phyloP scores from a whole-genome alignment of 2,797 vertebrate species.

The Champsocephalus esox region DNA sequence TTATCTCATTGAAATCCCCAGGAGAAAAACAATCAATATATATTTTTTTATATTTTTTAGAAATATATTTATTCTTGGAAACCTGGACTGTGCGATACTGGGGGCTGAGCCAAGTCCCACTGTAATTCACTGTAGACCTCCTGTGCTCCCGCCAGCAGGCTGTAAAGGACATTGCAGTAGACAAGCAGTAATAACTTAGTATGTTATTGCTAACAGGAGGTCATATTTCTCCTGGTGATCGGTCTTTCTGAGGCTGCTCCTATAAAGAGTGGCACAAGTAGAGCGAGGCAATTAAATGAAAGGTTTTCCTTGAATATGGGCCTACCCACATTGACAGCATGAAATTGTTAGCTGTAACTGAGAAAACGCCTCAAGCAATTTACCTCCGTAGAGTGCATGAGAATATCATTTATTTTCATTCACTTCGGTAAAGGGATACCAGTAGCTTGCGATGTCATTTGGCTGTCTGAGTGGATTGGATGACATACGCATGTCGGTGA shows the following conservation, averaged over 20 bases:
- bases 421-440: constrained; percentile 54
- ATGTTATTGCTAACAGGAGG: constrained; percentile 55
- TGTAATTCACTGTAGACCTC: constrained; percentile 27
- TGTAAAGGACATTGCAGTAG: constrained; percentile 41
- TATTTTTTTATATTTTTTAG: constrained; percentile 6
- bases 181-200: constrained; percentile 56
- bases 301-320: constrained; percentile 62
- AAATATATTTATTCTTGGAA: constrained; percentile 41
- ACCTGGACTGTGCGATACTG: constrained; percentile 10
- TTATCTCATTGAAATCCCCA: neutral
- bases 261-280: constrained; percentile 46
- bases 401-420: constrained; percentile 57
- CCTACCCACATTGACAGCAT: constrained; percentile 66
- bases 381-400: constrained; percentile 43
- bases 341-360: constrained; percentile 67
- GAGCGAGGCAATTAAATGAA: constrained; percentile 55
- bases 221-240: constrained; percentile 65
- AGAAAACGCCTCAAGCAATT: constrained; percentile 56
- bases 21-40: constrained; percentile 1
- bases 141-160: constrained; percentile 25
- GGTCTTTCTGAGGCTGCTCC: constrained; percentile 41
- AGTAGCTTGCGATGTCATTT: constrained; percentile 41
- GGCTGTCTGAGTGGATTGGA: constrained; percentile 37
- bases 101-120: constrained; percentile 21
- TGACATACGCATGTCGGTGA: constrained; percentile 46